phyloP scores from a whole-genome alignment of 2,888 invertebrate genomes.

The Galerucella calmariensis region DNA sequence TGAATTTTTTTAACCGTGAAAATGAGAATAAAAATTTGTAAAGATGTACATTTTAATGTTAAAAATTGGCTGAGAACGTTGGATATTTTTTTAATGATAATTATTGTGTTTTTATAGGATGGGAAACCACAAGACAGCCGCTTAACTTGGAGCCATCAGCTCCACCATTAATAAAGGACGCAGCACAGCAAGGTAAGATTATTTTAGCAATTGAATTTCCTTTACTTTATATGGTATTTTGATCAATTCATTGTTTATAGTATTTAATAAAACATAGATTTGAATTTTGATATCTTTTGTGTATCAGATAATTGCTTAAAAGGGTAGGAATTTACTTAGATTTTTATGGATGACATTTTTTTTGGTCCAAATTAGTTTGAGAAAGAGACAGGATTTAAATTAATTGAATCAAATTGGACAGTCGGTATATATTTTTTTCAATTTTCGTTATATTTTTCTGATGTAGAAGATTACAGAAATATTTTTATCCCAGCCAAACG shows the following conservation, averaged over 20 bases:
- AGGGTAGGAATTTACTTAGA: too few relatives aligned
- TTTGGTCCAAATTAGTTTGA: too few relatives aligned
- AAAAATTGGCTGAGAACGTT: neutral
- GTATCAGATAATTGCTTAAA: too few relatives aligned
- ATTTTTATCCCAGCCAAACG: too few relatives aligned
- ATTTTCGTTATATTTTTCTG: too few relatives aligned
- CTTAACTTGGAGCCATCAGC: constrained; percentile 49
- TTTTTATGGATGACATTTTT: too few relatives aligned
- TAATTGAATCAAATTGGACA: too few relatives aligned
- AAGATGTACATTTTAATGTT: constrained; percentile 1
- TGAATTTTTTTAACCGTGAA: neutral
- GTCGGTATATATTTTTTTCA: too few relatives aligned
- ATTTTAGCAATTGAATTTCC: constrained; percentile 22
- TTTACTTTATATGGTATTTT: constrained; percentile 6
- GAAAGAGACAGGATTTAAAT: too few relatives aligned
- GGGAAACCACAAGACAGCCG: constrained; percentile 59
- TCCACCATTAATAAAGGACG: constrained; percentile 53
- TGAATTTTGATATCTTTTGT: too few relatives aligned
- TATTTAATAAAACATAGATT: neutral
- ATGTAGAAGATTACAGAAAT: too few relatives aligned
- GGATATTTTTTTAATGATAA: neutral
- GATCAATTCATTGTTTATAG: constrained; percentile 27
- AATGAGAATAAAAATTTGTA: neutral
- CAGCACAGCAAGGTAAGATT: constrained; percentile 62
- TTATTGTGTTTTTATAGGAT: constrained; percentile 58